Evolutionary conservation across 2,113 vertebrate species (phyloP), one percentile per base, ranked within the genome.

Genomic region (Emydura subglobosa): DNA sequence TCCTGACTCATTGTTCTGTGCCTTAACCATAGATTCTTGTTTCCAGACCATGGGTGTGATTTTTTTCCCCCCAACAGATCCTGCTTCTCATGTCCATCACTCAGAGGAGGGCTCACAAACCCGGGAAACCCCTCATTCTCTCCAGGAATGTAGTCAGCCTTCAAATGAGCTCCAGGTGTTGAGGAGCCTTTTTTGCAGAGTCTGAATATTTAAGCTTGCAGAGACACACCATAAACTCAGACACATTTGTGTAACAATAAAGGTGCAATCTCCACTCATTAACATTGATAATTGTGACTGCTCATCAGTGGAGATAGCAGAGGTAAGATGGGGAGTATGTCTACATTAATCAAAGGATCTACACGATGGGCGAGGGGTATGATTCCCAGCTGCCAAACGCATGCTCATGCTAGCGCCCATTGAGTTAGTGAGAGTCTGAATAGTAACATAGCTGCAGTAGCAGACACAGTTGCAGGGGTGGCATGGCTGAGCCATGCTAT

Each of bases 251-350:
- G 42, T 27, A 47, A 12, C 74, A 78, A 47, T 27, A 27, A 25
- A 25, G 6, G 12, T 14, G 74, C 61, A 7, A 1, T 4, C 84
- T 24, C 74, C 47, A 44, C 57, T 31, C 80, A 21, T 57, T 16
- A 13, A 25, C 10, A 47, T 3, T 25, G 74, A 14, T 0, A 39
- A 19, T 50, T 25, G 85, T 25, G 42, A 5, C 25, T 51, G 57
- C 65, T 91, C 44, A 8, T 13, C 82, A 59, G 88, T 80, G 51
- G 5, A 1, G 0, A 29, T 1, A n/a, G 13, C 0, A 2, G 42
- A 13, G 24, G 3, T 54, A 7, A 11, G 29, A 72, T 29, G 19
- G 12, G 4, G 16, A 6, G 14, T 17, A 44, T 17, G 68, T 68
- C 49, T 34, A 4, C 1, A 2, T 61, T 51, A 25, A 42, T 82